phyloP scores from a whole-genome alignment of 1,140 invertebrate species.

The Bactericera cockerelli region DNA sequence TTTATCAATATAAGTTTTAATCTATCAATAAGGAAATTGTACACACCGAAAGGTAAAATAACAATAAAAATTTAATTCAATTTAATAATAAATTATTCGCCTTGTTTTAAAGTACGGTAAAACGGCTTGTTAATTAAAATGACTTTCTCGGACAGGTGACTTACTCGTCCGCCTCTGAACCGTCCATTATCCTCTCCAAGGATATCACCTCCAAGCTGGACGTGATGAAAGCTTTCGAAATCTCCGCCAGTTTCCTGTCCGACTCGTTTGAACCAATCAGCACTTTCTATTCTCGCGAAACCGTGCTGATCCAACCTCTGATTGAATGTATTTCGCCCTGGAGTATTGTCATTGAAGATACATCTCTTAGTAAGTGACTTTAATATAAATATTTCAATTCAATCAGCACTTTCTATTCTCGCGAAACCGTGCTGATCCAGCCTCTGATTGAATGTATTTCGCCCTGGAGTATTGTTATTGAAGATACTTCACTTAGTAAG shows the following conservation, averaged over 20 bases:
- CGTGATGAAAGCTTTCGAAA: slow-evolving; percentile 51
- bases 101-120: too few relatives aligned
- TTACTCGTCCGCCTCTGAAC: slow-evolving; percentile 10
- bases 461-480: slow-evolving; percentile 48
- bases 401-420: slow-evolving; percentile 44
- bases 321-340: slow-evolving; percentile 50
- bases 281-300: slow-evolving; percentile 47
- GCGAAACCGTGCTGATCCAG: slow-evolving; percentile 51
- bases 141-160: too few relatives aligned
- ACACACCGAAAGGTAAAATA: too few relatives aligned
- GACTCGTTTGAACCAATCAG: slow-evolving; percentile 44
- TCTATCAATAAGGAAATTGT: too few relatives aligned
- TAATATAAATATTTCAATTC: slow-evolving; percentile 38
- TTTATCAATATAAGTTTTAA: too few relatives aligned
- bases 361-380: slow-evolving; percentile 44
- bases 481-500: slow-evolving; percentile 44
- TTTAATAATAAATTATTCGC: too few relatives aligned
- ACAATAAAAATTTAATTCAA: too few relatives aligned
- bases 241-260: slow-evolving; percentile 46
- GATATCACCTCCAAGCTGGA: slow-evolving; percentile 42
- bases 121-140: too few relatives aligned
- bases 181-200: slow-evolving; percentile 29
- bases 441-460: slow-evolving; percentile 47
- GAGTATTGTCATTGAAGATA: slow-evolving; percentile 46
- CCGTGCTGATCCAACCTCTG: slow-evolving; percentile 49